Base-by-base conservation (phyloP, 1,140 invertebrate genomes). In the Drepana arcuata region DNA sequence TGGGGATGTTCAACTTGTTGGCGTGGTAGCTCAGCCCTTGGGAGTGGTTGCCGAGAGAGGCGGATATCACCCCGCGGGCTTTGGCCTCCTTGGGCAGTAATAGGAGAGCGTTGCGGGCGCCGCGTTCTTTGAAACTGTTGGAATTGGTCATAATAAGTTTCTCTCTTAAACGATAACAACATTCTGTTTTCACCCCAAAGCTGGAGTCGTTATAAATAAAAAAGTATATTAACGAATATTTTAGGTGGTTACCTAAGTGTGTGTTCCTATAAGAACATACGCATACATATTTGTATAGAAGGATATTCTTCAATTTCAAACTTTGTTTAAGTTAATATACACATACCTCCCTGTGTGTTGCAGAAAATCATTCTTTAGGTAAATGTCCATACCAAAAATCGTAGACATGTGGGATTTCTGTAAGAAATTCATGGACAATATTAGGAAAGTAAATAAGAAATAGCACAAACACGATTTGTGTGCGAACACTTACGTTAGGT, bases 31-130 rank as follows among this genome's bases (percentile, higher is more conserved):
- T 90, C 5, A 98, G 79, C 0, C 92, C 96, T 51, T 86, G 73
- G 0, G 96, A 95, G 77, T 98, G 96, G 71, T 98, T 98, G 0
- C 96, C 95, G 18, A 96, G 85, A 7, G 94, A 96, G 0, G 96
- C 95, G 3, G 95, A 94, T 40, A 98, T 94, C 0, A 98, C 94
- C 14, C 96, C 96, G 9, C 70, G 83, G 14, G 77, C 73, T 61
- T 90, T 91, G 48, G 95, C 87, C 13, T 92, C 89, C 27, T 89
- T 77, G 1, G 87, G 71, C n/a, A 98, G 69, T 65, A 91, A 88
- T 14, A 95, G 58, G 7, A 98, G 64, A 0, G 94, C 92, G 63
- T 95, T 94, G 6, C 95, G 85, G 0, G 95, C 95, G 2, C 96
- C 96, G 41, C 96, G 87, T 73, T 97, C 96, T 81, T 97, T 96